Evolutionary conservation across 2,888 invertebrate species (phyloP).

Genomic region (Bimastos eiseni): DNA sequence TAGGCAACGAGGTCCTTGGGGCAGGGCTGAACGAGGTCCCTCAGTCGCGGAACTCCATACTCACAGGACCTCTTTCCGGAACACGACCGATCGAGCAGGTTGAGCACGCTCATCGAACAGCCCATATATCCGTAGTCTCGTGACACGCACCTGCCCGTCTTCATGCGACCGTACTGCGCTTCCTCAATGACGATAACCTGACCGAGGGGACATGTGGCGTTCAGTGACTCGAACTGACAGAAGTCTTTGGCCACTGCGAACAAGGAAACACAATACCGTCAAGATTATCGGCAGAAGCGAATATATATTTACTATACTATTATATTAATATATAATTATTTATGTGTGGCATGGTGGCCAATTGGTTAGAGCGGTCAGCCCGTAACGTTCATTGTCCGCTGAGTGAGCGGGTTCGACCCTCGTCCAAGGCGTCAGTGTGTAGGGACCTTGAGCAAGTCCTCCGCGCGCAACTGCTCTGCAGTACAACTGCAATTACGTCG

Average conservation of each 20-base stretch:
- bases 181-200: slow-evolving; percentile 32
- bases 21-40: slow-evolving; percentile 36
- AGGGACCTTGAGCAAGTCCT: too few species aligned
- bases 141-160: slow-evolving; percentile 29
- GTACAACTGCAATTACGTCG: too few species aligned
- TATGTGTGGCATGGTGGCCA: too few species aligned
- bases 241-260: slow-evolving; percentile 14
- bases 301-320: too few species aligned
- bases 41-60: slow-evolving; percentile 28
- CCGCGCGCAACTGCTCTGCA: too few species aligned
- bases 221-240: slow-evolving; percentile 33
- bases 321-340: too few species aligned
- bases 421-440: too few species aligned
- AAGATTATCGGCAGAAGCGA: too few species aligned
- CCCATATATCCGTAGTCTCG: slow-evolving; percentile 35
- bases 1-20: slow-evolving; percentile 39
- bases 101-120: slow-evolving; percentile 31
- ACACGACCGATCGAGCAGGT: slow-evolving; percentile 30
- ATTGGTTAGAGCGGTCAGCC: too few species aligned
- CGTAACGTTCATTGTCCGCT: too few species aligned
- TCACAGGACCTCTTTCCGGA: slow-evolving; percentile 28
- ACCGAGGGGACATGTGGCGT: slow-evolving; percentile 22
- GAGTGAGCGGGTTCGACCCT: too few species aligned
- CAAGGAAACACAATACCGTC: too few species aligned
- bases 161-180: slow-evolving; percentile 33